A percentile compares a stretch with the other conserved stretches of the same genome.
phyloP scores from a whole-genome alignment of 2,113 vertebrate species.

The Asarcornis scutulata region DNA sequence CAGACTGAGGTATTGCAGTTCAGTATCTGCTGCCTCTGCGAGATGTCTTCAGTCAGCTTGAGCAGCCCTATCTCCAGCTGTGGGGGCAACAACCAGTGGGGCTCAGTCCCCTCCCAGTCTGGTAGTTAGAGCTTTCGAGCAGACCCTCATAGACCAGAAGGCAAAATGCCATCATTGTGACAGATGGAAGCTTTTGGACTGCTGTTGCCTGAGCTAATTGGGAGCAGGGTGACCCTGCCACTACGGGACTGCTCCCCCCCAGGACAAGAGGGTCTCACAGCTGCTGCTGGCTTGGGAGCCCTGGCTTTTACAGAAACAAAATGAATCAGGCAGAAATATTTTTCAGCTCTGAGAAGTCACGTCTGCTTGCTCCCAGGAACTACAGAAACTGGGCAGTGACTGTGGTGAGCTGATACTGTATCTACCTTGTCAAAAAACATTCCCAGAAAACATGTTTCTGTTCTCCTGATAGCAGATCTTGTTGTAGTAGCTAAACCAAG shows the following conservation, averaged over 20 bases:
- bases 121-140: neutral
- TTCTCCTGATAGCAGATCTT: neutral
- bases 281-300: neutral
- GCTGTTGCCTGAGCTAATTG: neutral
- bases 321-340: neutral
- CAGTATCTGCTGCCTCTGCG: neutral
- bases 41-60: neutral
- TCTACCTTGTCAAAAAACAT: neutral
- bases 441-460: accelerated
- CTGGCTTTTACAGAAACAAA: neutral
- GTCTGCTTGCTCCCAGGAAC: neutral
- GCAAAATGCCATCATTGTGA: neutral
- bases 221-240: neutral
- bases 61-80: neutral
- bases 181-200: neutral
- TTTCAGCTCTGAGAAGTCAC: neutral
- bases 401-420: neutral
- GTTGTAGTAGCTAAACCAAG: neutral
- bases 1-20: neutral
- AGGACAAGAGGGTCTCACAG: neutral
- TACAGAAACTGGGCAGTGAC: neutral
- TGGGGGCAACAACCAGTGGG: neutral
- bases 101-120: neutral
- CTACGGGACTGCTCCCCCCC: accelerated
- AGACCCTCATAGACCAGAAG: neutral